These are phyloP conservation scores for Mobula hypostoma DNA, from an alignment of 2,113 vertebrate genomes.

Conservation along the genomic window DNA sequence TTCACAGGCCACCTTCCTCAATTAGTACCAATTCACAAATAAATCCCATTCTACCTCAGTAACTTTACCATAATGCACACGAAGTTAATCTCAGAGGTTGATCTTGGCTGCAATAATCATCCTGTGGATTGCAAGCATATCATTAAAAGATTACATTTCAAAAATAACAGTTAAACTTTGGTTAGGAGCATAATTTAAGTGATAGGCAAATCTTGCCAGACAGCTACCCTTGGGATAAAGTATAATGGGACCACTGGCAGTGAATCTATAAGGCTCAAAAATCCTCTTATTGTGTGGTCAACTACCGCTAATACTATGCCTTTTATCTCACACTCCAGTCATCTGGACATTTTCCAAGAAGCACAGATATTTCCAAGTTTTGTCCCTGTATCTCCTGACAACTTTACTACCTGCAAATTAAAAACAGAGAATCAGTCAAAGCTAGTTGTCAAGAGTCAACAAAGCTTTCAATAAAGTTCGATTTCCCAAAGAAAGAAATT, in stretches of 20 bases:
- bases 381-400: slow-evolving; percentile 41
- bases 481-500: background rate
- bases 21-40: background rate
- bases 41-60: background rate
- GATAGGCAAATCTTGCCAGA: slow-evolving; percentile 37
- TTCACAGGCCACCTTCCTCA: background rate
- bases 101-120: slow-evolving; percentile 46
- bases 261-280: slow-evolving; percentile 7
- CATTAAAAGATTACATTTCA: slow-evolving; percentile 41
- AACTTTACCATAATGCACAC: slow-evolving; percentile 40
- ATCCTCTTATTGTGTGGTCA: slow-evolving; percentile 40
- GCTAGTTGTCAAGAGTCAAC: background rate
- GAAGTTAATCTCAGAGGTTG: slow-evolving; percentile 47
- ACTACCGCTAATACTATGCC: slow-evolving; percentile 38
- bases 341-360: slow-evolving; percentile 28
- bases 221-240: slow-evolving; percentile 28
- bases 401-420: slow-evolving; percentile 43
- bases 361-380: slow-evolving; percentile 42
- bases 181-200: slow-evolving; percentile 39
- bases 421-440: slow-evolving; percentile 36
- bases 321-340: slow-evolving; percentile 39
- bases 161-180: slow-evolving; percentile 38
- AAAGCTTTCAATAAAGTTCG: background rate
- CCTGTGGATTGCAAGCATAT: slow-evolving; percentile 42
- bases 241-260: slow-evolving; percentile 9